Evolutionary conservation across 1,140 invertebrate species (phyloP).

Genomic region (Camponotus vicinus): DNA sequence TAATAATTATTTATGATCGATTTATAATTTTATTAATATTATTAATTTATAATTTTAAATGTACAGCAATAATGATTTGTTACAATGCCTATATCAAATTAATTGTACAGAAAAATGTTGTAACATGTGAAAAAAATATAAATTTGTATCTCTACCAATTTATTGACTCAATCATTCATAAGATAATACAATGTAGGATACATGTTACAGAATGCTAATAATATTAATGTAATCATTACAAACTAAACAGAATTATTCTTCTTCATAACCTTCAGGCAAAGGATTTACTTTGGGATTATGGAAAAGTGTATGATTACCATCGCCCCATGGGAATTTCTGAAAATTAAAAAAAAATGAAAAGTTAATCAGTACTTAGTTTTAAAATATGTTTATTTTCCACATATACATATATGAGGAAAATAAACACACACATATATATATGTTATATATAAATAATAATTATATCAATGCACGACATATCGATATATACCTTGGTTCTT

Average conservation of each 20-base stretch:
- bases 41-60: no score
- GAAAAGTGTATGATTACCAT: conserved; percentile 88
- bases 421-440: no score
- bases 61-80: background rate
- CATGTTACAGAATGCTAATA: conserved; percentile 29
- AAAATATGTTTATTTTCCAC: background rate
- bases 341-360: conserved; percentile 9
- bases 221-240: background rate
- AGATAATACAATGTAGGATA: conserved; percentile 35
- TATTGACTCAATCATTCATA: conserved; percentile 44
- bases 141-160: conserved; percentile 32
- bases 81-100: background rate
- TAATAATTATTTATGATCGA: no score
- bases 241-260: conserved; percentile 20
- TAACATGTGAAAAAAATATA: background rate
- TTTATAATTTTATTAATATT: no score
- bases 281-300: conserved; percentile 87
- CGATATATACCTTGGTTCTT: conserved; percentile 66
- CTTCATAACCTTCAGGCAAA: conserved; percentile 81
- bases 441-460: no score
- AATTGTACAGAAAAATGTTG: background rate
- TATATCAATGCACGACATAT: background rate
- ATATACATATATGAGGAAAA: no score
- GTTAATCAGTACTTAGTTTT: background rate
- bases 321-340: conserved; percentile 88